These are phyloP conservation scores for Diarsia rubi DNA, from an alignment of 2,888 invertebrate species.

Conservation along the genomic window DNA sequence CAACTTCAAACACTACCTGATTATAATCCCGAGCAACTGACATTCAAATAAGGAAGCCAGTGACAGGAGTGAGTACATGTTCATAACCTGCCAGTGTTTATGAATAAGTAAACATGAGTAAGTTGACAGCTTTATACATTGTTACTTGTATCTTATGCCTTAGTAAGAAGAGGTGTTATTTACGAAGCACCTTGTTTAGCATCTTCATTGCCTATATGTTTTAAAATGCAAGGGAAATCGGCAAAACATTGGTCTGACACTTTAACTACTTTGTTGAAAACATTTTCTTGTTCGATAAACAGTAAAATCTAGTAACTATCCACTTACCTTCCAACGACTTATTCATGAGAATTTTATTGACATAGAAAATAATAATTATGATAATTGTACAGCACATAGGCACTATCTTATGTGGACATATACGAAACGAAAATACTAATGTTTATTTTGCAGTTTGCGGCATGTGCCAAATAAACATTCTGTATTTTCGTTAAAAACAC, in stretches of 20 bases:
- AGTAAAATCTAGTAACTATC: not conserved
- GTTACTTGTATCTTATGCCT: not conserved
- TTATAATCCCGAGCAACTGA: conserved; percentile 54
- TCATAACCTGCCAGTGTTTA: conserved; percentile 45
- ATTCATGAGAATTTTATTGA: conserved; percentile 9
- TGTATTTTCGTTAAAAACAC: no score
- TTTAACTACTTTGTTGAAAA: conserved; percentile 17
- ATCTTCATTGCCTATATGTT: conserved; percentile 5
- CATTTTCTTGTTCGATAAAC: conserved; percentile 1
- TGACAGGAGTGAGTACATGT: conserved; percentile 31
- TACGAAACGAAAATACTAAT: not conserved
- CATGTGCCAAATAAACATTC: not conserved
- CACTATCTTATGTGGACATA: not conserved
- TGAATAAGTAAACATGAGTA: conserved; percentile 38
- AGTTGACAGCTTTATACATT: conserved; percentile 30
- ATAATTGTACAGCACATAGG: not conserved
- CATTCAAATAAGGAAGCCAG: conserved; percentile 44
- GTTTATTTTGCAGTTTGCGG: no score
- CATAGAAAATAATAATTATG: not conserved
- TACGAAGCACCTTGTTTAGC: not conserved
- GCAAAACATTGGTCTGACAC: conserved; percentile 4
- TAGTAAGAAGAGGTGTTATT: conserved; percentile 1
- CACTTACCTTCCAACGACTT: not conserved
- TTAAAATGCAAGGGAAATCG: conserved; percentile 12
- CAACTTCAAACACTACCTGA: conserved; percentile 35